Base-by-base conservation (phyloP, 2,797 vertebrate genomes). In the Melanotaenia boesemani region DNA sequence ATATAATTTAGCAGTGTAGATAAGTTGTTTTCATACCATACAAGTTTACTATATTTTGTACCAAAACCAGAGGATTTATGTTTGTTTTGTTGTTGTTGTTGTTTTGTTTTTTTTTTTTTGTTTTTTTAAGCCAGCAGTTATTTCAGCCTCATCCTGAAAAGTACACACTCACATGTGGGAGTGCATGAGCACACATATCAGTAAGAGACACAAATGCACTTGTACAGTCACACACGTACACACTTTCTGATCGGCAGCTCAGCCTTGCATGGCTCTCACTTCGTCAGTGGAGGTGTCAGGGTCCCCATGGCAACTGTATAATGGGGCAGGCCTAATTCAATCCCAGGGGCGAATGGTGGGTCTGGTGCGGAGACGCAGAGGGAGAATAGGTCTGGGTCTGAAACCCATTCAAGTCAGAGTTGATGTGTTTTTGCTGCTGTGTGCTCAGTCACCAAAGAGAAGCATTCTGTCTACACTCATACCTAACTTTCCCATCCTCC, bases 241-340 rank as follows among this genome's bases (percentile, higher is more conserved):
- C 77, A 83, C 74, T 71, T 67, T 74, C 84, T 87, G 88, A 88
- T 91, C 88, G 86, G 88, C 84, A 88, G 82, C 87, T 84, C 90
- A 86, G 88, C 83, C 85, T 89, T 82, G 89, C 86, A 56, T 81
- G 83, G 85, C 87, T 90, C 88, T 89, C 91, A 87, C 87, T 92
- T 92, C 79, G 89, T 93, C 91, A 92, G 90, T 73, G 74, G 89
- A 92, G 89, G 91, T 93, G 92, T 93, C 91, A 88, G 80, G 78
- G 86, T 94, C 91, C 89, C 93, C 93, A 94, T 92, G 89, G 93
- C 89, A 92, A 94, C 92, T 83, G 91, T 89, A 92, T 93, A 93
- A 93, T 92, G 89, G 89, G 90, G 81, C 82, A 89, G 85, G 82
- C 85, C 90, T 93, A 92, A 92, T 93, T 90, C 89, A 91, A 90